These are phyloP conservation scores for Moxostoma hubbsi DNA, from an alignment of 2,797 vertebrate species.

Conservation along the genomic window DNA sequence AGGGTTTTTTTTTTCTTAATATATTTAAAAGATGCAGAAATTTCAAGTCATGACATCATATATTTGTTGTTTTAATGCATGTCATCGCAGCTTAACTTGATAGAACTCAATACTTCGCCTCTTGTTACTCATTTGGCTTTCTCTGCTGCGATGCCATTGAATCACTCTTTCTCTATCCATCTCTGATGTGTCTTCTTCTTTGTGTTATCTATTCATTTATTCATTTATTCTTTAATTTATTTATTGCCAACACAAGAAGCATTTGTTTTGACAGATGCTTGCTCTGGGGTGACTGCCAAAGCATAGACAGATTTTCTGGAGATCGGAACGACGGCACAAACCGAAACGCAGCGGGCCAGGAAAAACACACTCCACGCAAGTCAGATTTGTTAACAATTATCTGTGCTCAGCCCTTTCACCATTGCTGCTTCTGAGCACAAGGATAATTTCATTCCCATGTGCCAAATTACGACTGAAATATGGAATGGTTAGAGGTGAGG, in stretches of 20 bases:
- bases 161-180: slow-evolving; percentile 19
- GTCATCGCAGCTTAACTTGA: not conserved
- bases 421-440: slow-evolving; percentile 3
- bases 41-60: not conserved
- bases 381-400: slow-evolving; percentile 60
- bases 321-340: slow-evolving; percentile 48
- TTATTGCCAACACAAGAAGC: slow-evolving; percentile 64
- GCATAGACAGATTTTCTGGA: slow-evolving; percentile 61
- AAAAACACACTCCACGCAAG: slow-evolving; percentile 57
- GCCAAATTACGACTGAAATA: slow-evolving; percentile 43
- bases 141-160: slow-evolving; percentile 26
- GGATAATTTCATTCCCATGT: slow-evolving; percentile 23
- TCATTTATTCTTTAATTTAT: slow-evolving; percentile 65
- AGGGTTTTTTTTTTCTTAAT: not conserved
- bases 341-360: slow-evolving; percentile 56
- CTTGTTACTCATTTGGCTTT: not conserved
- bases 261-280: slow-evolving; percentile 69
- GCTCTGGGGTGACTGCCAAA: slow-evolving; percentile 63
- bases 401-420: slow-evolving; percentile 32
- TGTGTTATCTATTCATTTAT: slow-evolving; percentile 61
- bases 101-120: not conserved
- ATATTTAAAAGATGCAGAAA: not conserved
- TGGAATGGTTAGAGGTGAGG: slow-evolving; percentile 35
- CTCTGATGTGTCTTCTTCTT: slow-evolving; percentile 38
- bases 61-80: not conserved